Evolutionary conservation across 2,797 vertebrate genomes (phyloP).

Genomic region (Lates japonicus): DNA sequence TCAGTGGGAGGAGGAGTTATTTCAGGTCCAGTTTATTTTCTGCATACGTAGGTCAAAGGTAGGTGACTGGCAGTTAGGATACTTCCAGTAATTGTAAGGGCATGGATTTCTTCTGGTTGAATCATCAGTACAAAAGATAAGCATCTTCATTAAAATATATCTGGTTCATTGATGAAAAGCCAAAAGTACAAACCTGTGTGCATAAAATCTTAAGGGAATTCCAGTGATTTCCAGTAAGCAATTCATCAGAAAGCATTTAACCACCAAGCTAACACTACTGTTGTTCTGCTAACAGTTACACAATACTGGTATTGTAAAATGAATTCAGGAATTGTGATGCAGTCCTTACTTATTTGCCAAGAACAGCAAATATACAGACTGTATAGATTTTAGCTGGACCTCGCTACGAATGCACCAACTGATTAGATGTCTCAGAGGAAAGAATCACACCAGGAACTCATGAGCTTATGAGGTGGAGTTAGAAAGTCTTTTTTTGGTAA

Average conservation of each 20-base stretch:
- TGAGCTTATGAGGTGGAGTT: no score
- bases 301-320: background rate
- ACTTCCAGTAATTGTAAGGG: background rate
- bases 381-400: no score
- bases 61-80: background rate
- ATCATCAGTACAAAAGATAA: background rate
- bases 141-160: background rate
- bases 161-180: slow-evolving; percentile 1
- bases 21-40: background rate
- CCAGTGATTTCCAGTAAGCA: background rate
- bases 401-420: no score
- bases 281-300: background rate
- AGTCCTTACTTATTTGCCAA: no score
- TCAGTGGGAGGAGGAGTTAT: background rate
- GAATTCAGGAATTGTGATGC: background rate
- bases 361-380: no score
- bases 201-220: background rate
- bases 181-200: background rate
- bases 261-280: background rate
- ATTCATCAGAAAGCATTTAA: background rate
- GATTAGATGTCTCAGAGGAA: no score
- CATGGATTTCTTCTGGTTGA: background rate
- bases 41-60: background rate
- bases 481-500: no score
- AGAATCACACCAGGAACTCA: no score